A percentile compares a stretch with the other conserved stretches of the same genome.
Evolutionary conservation across 2,797 vertebrate genomes (phyloP).

Genomic region (Sciaenops ocellatus): DNA sequence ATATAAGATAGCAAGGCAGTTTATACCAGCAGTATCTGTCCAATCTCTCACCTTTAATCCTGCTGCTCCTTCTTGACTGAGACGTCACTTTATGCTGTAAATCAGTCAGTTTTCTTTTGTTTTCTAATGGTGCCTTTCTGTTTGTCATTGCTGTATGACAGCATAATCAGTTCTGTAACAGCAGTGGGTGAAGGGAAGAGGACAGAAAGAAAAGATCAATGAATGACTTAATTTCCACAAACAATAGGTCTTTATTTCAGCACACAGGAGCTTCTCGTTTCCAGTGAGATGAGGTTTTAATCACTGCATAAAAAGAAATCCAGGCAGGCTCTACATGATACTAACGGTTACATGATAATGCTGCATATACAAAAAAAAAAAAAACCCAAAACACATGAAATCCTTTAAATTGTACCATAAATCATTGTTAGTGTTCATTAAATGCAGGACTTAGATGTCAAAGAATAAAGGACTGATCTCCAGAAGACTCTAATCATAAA

Average conservation of each 20-base stretch:
- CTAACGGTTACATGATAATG: conserved; percentile 22
- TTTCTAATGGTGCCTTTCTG: conserved; percentile 29
- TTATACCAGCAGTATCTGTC: neutral
- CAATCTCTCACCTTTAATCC: conserved; percentile 1
- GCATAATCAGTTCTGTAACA: conserved; percentile 35
- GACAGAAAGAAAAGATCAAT: conserved; percentile 39
- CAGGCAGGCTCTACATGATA: conserved; percentile 7
- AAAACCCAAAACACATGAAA: neutral
- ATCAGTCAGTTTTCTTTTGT: conserved; percentile 50
- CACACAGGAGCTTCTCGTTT: conserved; percentile 18
- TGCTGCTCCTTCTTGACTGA: conserved; percentile 16
- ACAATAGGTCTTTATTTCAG: conserved; percentile 40
- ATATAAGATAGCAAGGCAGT: neutral
- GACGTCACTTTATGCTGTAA: conserved; percentile 32
- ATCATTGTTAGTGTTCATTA: conserved; percentile 10
- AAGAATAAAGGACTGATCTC: conserved; percentile 1
- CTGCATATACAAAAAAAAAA: conserved; percentile 20
- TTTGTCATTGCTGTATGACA: conserved; percentile 44
- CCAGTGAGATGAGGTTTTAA: conserved; percentile 29
- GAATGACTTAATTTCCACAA: conserved; percentile 42
- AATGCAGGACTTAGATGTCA: conserved; percentile 1
- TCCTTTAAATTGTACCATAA: conserved; percentile 1
- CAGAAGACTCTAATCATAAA: neutral
- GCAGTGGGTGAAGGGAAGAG: conserved; percentile 20
- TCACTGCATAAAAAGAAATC: conserved; percentile 4